Evolutionary conservation across 2,888 invertebrate species (phyloP).

Genomic region (Norana najaformis): DNA sequence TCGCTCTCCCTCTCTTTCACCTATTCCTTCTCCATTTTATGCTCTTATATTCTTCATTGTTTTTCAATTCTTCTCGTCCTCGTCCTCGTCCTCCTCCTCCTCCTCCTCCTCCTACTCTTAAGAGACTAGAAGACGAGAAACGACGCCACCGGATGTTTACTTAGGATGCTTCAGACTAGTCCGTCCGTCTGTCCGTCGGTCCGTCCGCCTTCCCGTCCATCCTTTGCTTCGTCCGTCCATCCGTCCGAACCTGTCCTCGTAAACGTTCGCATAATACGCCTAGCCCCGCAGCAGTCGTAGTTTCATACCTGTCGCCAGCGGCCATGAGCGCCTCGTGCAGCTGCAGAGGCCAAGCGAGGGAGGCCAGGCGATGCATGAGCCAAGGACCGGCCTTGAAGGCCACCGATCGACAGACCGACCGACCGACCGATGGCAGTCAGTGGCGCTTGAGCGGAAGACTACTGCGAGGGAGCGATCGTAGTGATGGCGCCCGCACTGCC

Average conservation of each 20-base stretch:
- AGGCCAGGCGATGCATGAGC: neutral
- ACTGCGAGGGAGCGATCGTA: neutral
- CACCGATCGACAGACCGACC: neutral
- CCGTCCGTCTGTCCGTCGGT: neutral
- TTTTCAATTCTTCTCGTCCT: neutral
- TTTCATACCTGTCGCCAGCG: constrained; percentile 5
- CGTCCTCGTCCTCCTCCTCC: neutral
- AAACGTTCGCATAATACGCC: neutral
- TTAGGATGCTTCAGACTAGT: neutral
- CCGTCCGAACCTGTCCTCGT: neutral
- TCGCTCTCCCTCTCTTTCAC: neutral
- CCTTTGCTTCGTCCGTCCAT: neutral
- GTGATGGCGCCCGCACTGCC: no score
- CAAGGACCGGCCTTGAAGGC: neutral
- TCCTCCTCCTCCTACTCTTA: neutral
- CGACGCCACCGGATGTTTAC: neutral
- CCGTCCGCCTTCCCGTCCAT: neutral
- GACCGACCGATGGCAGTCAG: neutral
- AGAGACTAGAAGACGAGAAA: neutral
- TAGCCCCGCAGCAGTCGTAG: neutral
- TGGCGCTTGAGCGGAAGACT: no score
- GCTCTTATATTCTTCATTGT: no score
- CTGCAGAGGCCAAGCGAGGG: no score
- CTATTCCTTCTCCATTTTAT: neutral
- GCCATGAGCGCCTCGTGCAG: neutral